Conservation (phyloP, 1,140 invertebrate genomes). For the Polypedilum pembai region DNA sequence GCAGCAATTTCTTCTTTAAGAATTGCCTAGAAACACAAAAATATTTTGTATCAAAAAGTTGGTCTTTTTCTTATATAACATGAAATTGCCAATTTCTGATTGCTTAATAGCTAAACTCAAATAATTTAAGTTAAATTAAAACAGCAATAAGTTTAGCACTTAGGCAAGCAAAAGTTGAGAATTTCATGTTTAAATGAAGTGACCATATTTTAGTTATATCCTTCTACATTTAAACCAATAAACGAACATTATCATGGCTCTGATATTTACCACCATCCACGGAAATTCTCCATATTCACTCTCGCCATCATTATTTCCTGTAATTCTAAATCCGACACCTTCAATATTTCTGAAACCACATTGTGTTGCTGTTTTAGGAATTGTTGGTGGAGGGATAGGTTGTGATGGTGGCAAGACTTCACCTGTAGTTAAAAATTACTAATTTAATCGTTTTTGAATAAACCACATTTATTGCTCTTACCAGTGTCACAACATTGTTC, state of each 20-base stretch:
- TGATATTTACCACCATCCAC: too few relatives aligned
- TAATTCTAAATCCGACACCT: slow-evolving; percentile 62
- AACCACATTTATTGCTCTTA: slow-evolving; percentile 42
- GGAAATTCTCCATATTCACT: slow-evolving; percentile 46
- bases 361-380: slow-evolving; percentile 31
- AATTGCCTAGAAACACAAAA: too few relatives aligned
- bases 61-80: too few relatives aligned
- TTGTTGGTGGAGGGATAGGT: slow-evolving; percentile 36
- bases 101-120: slow-evolving; percentile 30
- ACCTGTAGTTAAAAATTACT: slow-evolving; percentile 32
- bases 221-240: too few relatives aligned
- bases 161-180: too few relatives aligned
- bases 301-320: slow-evolving; percentile 52
- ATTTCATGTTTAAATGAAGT: too few relatives aligned
- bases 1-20: slow-evolving; percentile 49
- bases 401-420: slow-evolving; percentile 30
- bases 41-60: too few relatives aligned
- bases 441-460: slow-evolving; percentile 47
- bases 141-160: neutral
- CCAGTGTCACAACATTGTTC: slow-evolving; percentile 48
- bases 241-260: too few relatives aligned
- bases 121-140: neutral
- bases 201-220: too few relatives aligned
- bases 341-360: slow-evolving; percentile 55
- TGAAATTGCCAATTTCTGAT: too few relatives aligned